A percentile compares a stretch with the other conserved stretches of the same genome.
These are phyloP conservation scores for Eulithis prunata DNA, from an alignment of 2,888 invertebrate species.

Conservation along the genomic window DNA sequence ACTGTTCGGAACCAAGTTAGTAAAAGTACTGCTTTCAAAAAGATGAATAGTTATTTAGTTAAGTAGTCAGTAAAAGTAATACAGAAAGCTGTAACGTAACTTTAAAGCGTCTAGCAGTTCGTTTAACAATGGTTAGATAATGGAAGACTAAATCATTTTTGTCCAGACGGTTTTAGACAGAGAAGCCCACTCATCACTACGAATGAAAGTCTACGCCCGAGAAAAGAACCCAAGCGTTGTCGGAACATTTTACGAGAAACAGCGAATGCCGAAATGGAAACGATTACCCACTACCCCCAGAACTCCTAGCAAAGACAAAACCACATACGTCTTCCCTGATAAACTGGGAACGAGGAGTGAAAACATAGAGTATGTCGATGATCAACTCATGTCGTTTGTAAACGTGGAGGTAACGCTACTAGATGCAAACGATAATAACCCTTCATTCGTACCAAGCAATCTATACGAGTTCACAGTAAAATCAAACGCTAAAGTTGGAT, in stretches of 20 bases:
- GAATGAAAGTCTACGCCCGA: slow-evolving; percentile 90
- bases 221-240: slow-evolving; percentile 90
- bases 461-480: slow-evolving; percentile 91
- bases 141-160: no score
- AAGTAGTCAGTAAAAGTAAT: no score
- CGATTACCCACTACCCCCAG: slow-evolving; percentile 59
- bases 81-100: no score
- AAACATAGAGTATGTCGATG: slow-evolving; percentile 74
- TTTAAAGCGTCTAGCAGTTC: no score
- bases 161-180: slow-evolving; percentile 89
- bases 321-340: slow-evolving; percentile 79
- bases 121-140: no score
- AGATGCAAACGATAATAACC: slow-evolving; percentile 96
- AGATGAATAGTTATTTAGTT: no score
- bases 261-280: slow-evolving; percentile 72
- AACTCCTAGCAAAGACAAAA: slow-evolving; percentile 64
- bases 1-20: slow-evolving; percentile 88
- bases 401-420: slow-evolving; percentile 92
- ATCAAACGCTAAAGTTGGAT: slow-evolving; percentile 87
- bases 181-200: slow-evolving; percentile 89
- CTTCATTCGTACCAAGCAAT: slow-evolving; percentile 92
- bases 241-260: slow-evolving; percentile 74
- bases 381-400: slow-evolving; percentile 83
- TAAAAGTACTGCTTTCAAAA: no score
- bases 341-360: slow-evolving; percentile 70